Evolutionary conservation across 2,797 vertebrate genomes (phyloP), one percentile per base, ranked within the genome.

Genomic region (Rallus crepitans): DNA sequence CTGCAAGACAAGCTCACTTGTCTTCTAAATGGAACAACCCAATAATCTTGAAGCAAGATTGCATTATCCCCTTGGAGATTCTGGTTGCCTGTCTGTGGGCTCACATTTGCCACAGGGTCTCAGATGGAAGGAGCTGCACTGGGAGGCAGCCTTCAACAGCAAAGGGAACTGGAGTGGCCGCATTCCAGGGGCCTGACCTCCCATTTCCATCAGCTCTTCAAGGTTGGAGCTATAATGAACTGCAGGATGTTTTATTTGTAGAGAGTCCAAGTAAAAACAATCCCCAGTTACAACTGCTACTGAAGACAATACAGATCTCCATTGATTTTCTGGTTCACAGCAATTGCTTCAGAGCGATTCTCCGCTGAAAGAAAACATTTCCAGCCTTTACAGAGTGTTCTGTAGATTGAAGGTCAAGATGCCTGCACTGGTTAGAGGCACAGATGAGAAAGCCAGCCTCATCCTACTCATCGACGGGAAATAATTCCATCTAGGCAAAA

Each of bases 171-270:
- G 39, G 68, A 91, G 80, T 33, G 18, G 85, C 39, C 7, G 4
- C 89, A 96, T 96, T 94, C 87, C 91, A 78, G 59, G 1, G 2
- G 60, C n/a, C 56, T 71, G 72, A 92, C 60, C 81, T 89, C 88
- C 21, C 18, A 76, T 66, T 91, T 77, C 76, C 91, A 91, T 87
- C 56, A 91, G 37, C 81, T 65, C 0, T 84, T 80, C 83, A 89
- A 70, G 83, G 71, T 0, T 85, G 71, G 63, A 73, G n/a, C 40
- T 45, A 30, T 30, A 89, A 82, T 28, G 37, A 71, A 79, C 60
- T 17, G 28, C 11, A 76, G 42, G 48, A 79, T 63, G 42, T 27
- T 85, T 78, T 78, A 87, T 42, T 40, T 94, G 68, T 76, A 52
- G 61, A 50, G 45, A 48, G 48, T 33, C 39, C 56, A 71, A 91